Conservation (phyloP, 2,113 vertebrate species). For the Brienomyrus brachyistius region DNA sequence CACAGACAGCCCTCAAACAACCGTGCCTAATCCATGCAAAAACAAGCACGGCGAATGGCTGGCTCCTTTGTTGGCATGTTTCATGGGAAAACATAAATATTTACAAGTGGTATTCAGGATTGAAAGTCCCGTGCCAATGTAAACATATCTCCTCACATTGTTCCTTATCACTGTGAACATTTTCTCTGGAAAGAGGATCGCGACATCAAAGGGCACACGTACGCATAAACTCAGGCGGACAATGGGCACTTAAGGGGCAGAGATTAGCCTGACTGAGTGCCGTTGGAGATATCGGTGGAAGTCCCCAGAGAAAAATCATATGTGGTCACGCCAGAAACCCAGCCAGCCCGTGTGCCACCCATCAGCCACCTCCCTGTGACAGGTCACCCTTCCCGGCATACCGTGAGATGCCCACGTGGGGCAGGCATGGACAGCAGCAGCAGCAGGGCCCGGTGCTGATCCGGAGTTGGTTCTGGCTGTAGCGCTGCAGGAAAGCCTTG, state of each 20-base stretch:
- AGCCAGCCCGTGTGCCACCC: not conserved
- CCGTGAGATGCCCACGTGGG: conserved; percentile 62
- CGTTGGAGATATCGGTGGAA: not conserved
- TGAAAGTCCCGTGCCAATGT: not conserved
- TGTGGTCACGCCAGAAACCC: not conserved
- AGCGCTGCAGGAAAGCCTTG: conserved; percentile 58
- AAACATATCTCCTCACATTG: not conserved
- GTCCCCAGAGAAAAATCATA: not conserved
- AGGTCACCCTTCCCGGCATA: conserved; percentile 33
- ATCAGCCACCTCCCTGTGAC: not conserved
- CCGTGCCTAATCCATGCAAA: not conserved
- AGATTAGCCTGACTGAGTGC: not conserved
- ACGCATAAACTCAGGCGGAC: not conserved
- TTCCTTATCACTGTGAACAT: not conserved
- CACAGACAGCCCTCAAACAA: not conserved
- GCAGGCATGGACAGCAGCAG: conserved; percentile 74
- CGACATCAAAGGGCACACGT: not conserved
- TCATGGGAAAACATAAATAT: not conserved
- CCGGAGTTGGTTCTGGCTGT: conserved; percentile 51
- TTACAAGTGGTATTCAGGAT: not conserved
- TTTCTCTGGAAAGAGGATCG: not conserved
- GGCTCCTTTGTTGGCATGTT: not conserved
- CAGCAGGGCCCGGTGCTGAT: conserved; percentile 75
- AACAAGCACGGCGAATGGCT: not conserved
- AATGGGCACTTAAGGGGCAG: not conserved